phyloP scores from a whole-genome alignment of 1,140 invertebrate species.

The Papilio polytes region DNA sequence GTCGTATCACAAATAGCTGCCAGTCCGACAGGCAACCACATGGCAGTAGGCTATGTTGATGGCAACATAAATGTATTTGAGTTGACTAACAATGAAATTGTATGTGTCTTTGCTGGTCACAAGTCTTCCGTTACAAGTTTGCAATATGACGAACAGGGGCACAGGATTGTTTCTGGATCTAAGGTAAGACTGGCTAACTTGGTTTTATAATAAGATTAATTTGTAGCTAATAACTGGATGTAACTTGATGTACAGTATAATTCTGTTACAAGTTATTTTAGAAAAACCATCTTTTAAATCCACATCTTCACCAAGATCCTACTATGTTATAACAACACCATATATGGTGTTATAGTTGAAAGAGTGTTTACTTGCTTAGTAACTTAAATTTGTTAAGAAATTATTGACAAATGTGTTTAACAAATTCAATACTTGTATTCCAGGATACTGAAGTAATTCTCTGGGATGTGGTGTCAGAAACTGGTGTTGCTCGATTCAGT shows the following conservation, averaged over 20 bases:
- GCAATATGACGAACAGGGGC: constrained; percentile 91
- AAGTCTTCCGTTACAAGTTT: constrained; percentile 93
- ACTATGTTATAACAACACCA: too few relatives aligned
- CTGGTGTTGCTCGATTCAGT: constrained; percentile 93
- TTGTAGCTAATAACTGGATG: neutral
- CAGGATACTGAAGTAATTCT: constrained; percentile 97
- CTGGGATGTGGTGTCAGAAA: constrained; percentile 97
- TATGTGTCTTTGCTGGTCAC: constrained; percentile 95
- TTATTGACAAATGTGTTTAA: neutral
- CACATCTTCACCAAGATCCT: too few relatives aligned
- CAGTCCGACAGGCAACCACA: constrained; percentile 88
- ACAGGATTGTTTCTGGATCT: constrained; percentile 93
- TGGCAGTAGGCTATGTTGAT: constrained; percentile 97
- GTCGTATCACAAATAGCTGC: constrained; percentile 89
- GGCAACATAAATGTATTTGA: constrained; percentile 94
- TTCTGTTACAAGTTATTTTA: too few relatives aligned
- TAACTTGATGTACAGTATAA: too few relatives aligned
- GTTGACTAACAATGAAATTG: constrained; percentile 87
- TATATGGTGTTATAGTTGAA: too few relatives aligned
- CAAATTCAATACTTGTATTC: neutral
- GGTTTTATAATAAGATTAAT: neutral
- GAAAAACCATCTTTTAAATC: too few relatives aligned
- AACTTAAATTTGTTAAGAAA: neutral
- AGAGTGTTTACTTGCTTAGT: neutral
- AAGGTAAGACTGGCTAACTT: constrained; percentile 85